phyloP scores from a whole-genome alignment of 2,888 invertebrate genomes.

The Furcula furcula region DNA sequence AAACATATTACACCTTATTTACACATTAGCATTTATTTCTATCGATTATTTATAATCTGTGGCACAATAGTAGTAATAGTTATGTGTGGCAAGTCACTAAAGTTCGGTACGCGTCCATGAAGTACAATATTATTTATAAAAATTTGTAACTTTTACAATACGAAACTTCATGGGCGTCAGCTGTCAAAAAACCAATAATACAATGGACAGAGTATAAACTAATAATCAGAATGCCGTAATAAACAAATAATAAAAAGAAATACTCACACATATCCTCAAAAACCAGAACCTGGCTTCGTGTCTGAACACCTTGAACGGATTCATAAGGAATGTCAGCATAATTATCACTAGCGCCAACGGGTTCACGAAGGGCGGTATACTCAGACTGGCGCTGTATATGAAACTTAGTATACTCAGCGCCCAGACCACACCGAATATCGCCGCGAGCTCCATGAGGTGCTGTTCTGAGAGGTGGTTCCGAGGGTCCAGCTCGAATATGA shows the following conservation, averaged over 20 bases:
- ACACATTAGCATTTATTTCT: too few species aligned
- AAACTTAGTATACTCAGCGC: conserved; percentile 93
- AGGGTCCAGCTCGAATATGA: conserved; percentile 98
- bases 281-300: conserved; percentile 98
- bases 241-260: conserved; percentile 8
- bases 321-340: conserved; percentile 92
- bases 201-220: too few species aligned
- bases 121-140: too few species aligned
- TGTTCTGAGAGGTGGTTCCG: conserved; percentile 96
- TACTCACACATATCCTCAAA: conserved; percentile 91
- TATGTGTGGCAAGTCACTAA: too few species aligned
- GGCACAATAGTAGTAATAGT: too few species aligned
- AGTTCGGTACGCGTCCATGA: too few species aligned
- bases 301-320: conserved; percentile 95
- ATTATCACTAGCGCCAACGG: conserved; percentile 92
- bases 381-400: conserved; percentile 88
- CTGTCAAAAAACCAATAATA: too few species aligned
- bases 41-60: too few species aligned
- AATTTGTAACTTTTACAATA: too few species aligned
- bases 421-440: conserved; percentile 97
- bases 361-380: conserved; percentile 95
- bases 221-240: too few species aligned
- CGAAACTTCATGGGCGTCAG: too few species aligned
- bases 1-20: too few species aligned
- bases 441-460: conserved; percentile 96